These are phyloP conservation scores for Chiloscyllium plagiosum DNA, from an alignment of 2,113 vertebrate species.

Conservation along the genomic window DNA sequence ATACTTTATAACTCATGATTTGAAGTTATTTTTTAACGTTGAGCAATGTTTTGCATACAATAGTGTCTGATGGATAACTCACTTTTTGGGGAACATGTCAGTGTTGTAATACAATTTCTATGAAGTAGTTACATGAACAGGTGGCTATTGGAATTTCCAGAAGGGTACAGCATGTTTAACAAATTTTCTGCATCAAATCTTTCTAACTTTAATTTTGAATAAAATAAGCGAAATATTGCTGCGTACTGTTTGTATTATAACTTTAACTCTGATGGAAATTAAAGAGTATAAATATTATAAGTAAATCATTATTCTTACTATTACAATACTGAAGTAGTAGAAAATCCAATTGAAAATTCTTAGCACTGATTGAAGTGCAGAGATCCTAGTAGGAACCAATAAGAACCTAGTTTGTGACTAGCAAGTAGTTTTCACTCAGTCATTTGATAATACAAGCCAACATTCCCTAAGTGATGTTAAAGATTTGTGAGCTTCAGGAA, in stretches of 20 bases:
- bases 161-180: slow-evolving; percentile 11
- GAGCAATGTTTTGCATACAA: neutral
- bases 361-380: neutral
- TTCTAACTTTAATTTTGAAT: neutral
- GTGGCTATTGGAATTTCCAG: slow-evolving; percentile 24
- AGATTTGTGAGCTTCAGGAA: neutral
- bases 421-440: neutral
- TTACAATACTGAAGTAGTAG: neutral
- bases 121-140: neutral
- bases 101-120: too few relatives aligned
- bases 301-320: neutral
- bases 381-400: neutral
- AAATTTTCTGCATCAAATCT: neutral
- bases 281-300: neutral
- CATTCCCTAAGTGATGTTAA: neutral
- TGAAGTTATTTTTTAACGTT: neutral
- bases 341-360: neutral
- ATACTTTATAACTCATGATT: neutral
- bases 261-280: neutral
- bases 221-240: neutral
- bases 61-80: neutral
- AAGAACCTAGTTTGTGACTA: neutral
- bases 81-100: neutral
- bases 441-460: neutral
- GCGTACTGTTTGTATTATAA: neutral